A percentile compares a stretch with the other conserved stretches of the same genome.
These are phyloP conservation scores for Pyrrhosoma nymphula DNA, from an alignment of 2,888 invertebrate species.

Conservation along the genomic window DNA sequence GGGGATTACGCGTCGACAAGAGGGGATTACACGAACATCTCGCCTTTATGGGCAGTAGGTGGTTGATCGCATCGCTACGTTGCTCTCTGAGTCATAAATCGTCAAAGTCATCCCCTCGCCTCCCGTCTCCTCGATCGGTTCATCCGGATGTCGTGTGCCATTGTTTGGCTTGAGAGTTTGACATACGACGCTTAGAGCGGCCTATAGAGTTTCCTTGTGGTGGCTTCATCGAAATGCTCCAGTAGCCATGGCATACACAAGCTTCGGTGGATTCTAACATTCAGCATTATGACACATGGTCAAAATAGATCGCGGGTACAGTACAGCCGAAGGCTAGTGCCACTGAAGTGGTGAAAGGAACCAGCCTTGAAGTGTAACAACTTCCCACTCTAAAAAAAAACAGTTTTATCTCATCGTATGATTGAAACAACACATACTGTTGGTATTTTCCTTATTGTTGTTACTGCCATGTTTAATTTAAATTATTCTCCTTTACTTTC, in stretches of 20 bases:
- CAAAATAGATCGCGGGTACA: too few relatives aligned
- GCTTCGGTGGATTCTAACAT: not conserved
- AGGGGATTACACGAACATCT: not conserved
- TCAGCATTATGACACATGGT: too few relatives aligned
- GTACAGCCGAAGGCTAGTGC: too few relatives aligned
- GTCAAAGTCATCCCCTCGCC: not conserved
- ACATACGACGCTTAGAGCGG: not conserved
- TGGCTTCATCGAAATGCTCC: not conserved
- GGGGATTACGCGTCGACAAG: not conserved
- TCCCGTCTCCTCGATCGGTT: not conserved
- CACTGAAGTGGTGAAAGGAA: too few relatives aligned
- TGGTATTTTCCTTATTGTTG: too few relatives aligned
- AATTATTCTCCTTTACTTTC: too few relatives aligned
- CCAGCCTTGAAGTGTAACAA: too few relatives aligned
- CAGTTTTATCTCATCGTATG: too few relatives aligned
- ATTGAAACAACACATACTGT: too few relatives aligned
- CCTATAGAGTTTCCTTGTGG: not conserved
- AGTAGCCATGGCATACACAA: not conserved
- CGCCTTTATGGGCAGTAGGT: not conserved
- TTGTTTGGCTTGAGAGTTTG: not conserved
- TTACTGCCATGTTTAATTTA: too few relatives aligned
- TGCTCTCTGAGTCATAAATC: not conserved
- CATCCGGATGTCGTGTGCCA: not conserved
- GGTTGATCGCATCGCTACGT: not conserved
- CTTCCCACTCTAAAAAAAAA: too few relatives aligned